Base-by-base conservation (phyloP, 2,888 invertebrate genomes). In the Laothoe populi region DNA sequence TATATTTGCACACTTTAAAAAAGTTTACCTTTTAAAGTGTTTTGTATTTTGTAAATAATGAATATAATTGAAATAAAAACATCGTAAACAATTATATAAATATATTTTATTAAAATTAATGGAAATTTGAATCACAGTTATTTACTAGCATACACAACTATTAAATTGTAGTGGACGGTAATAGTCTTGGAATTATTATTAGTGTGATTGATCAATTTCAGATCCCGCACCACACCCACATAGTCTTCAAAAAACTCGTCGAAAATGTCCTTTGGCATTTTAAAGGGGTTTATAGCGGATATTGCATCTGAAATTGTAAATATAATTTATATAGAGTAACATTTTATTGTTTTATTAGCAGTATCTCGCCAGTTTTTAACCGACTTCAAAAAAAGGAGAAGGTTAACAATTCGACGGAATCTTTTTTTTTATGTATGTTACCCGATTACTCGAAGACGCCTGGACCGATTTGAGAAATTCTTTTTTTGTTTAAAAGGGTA, bases 251-350 rank as follows among this genome's bases (percentile, higher is more conserved):
- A 64, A 58, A 78, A 78, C 2, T 73, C 72, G 11, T 75, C 73
- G 35, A 72, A 67, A 31, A 74, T 35, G 11, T 72, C 69, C 16
- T 69, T 65, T 4, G 78, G 78, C 60, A 78, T 72, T 61, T 74
- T 64, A 53, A 74, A 78, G 0, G 78, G 77, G 60, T 73, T 74
- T 8, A 78, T 72, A 13, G 64, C 58, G 35, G 45, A 48, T 1
- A 53, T 13, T 10, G 38, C 16, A 23, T 64, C 64, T 64, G 48
- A 45, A 64, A 60, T 7, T 3, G 21, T 11, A 57, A 57, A 38
- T n/a, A 4, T 21, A 21, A 40, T 40, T 11, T 38, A 35, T 4
- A 31, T 31, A 8, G 31, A 31, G 8, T 4, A n/a, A n/a, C n/a
- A n/a, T n/a, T n/a, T n/a, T n/a, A n/a, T n/a, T n/a, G n/a, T n/a